phyloP scores from a whole-genome alignment of 2,888 invertebrate species.

The Ashinkailepas kermadecensis region DNA sequence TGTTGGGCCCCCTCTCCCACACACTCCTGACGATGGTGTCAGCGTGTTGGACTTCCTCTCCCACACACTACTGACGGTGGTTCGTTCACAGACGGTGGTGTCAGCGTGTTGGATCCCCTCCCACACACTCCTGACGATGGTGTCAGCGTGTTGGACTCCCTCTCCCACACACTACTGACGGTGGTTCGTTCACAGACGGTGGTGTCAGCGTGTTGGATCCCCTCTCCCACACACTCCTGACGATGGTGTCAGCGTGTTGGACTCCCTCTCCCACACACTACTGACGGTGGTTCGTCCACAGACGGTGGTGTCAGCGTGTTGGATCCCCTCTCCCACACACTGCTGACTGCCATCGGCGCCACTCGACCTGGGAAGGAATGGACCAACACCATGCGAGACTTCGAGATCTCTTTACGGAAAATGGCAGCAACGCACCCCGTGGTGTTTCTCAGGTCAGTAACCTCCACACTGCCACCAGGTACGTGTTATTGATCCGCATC shows the following conservation, averaged over 20 bases:
- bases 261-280: neutral
- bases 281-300: neutral
- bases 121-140: neutral
- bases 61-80: neutral
- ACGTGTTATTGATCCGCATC: too few relatives aligned
- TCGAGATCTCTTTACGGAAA: conserved; percentile 69
- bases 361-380: conserved; percentile 59
- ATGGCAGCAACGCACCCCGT: conserved; percentile 71
- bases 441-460: conserved; percentile 53
- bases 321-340: conserved; percentile 68
- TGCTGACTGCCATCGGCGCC: conserved; percentile 70
- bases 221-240: neutral
- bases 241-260: neutral
- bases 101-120: neutral
- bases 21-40: neutral
- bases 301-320: conserved; percentile 38
- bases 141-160: neutral
- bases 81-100: neutral
- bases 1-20: neutral
- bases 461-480: neutral
- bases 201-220: neutral
- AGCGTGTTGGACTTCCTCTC: neutral
- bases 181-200: too few relatives aligned
- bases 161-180: neutral
- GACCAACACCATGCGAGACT: conserved; percentile 58